Evolutionary conservation across 2,797 vertebrate species (phyloP), one percentile per base, ranked within the genome.

Genomic region (Sparidentex hasta): DNA sequence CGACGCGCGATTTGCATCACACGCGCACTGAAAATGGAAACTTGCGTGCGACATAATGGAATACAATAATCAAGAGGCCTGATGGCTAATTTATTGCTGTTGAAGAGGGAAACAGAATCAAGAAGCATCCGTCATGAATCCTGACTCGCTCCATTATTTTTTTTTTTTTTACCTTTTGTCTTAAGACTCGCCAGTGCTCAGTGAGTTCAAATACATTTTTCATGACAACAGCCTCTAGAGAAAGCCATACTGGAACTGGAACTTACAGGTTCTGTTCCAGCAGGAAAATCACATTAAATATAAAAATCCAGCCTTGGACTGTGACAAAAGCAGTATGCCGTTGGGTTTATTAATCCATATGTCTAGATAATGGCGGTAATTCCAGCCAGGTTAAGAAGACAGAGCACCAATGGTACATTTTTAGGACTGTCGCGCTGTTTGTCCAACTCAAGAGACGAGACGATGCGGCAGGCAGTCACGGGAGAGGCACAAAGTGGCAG

Each of bases 1-100:
- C 63, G 67, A 46, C 20, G 11, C 58, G 67, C 61, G 23, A 74
- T 85, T 76, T 80, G 65, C 73, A 70, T 77, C 58, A 44, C 47
- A 14, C 47, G 56, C 7, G 8, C 27, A 11, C n/a, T n/a, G 52
- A 46, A 41, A 25, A 62, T n/a, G 20, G 7, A 41, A 73, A 85
- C 50, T 11, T 67, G 44, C 20, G 18, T 5, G 48, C 38, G 23
- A 5, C 23, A 62, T 48, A 72, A 57, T 48, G 57, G 62, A 51
- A 44, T 48, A 59, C 47, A 46, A 63, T 66, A 48, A 77, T 64
- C 61, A 54, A 46, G 27, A 20, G 11, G 65, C 46, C 2, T 47
- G 44, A 70, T 62, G 54, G 56, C 25, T 76, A 70, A 70, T 81
- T 79, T 79, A 84, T 68, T 14, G 0, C 46, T 51, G 4, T 47